These are phyloP conservation scores for Tapirus indicus DNA, from an alignment of 2,797 vertebrate genomes.

Conservation along the genomic window DNA sequence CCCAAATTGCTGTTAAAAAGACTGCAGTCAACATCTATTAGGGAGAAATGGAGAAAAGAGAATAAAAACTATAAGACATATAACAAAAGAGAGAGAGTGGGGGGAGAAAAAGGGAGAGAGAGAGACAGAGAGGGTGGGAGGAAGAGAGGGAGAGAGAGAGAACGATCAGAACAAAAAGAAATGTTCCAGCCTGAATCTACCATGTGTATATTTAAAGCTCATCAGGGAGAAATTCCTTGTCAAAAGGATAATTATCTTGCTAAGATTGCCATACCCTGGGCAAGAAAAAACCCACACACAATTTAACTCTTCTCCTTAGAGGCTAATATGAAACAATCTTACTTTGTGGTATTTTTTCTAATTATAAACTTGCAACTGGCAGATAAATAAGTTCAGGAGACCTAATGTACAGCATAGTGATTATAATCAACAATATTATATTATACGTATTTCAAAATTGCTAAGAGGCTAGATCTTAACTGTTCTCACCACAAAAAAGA, in stretches of 20 bases:
- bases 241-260: conserved; percentile 34
- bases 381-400: neutral
- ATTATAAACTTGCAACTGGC: conserved; percentile 36
- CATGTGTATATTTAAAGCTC: conserved; percentile 4
- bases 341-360: conserved; percentile 5
- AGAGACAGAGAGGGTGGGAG: neutral
- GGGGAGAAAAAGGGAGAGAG: neutral
- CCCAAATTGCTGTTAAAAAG: neutral
- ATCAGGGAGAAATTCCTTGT: conserved; percentile 53
- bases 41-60: neutral
- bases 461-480: neutral
- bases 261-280: neutral
- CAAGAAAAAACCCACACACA: conserved; percentile 7
- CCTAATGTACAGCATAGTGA: neutral
- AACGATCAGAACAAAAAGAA: neutral
- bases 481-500: neutral
- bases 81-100: neutral
- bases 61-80: neutral
- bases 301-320: conserved; percentile 20
- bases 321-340: neutral
- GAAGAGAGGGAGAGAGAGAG: neutral
- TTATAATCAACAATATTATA: neutral
- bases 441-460: neutral
- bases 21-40: neutral
- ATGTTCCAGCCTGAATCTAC: neutral